Conservation (phyloP, 2,113 vertebrate species). For the Nematolebias whitei region DNA sequence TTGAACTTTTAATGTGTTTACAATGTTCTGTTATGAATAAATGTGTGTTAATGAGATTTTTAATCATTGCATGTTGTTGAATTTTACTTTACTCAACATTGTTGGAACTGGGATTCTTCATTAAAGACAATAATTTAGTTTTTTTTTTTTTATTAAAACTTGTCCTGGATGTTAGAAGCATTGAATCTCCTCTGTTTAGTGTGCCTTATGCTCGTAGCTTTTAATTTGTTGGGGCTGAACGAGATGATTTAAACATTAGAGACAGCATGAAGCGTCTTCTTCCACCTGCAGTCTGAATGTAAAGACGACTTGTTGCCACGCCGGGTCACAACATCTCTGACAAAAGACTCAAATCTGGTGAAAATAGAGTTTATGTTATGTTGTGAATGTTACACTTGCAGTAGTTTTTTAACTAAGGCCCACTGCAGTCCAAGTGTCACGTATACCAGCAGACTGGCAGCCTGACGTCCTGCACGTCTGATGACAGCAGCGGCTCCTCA, state of each 20-base stretch:
- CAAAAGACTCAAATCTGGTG: neutral
- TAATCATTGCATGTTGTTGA: too few species aligned
- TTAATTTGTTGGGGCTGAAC: constrained; percentile 8
- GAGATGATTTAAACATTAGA: neutral
- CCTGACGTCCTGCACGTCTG: neutral
- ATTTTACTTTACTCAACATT: too few species aligned
- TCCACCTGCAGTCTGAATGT: constrained; percentile 25
- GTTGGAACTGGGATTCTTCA: too few species aligned
- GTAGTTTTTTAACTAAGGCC: neutral
- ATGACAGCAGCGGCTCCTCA: constrained; percentile 36
- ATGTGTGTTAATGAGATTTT: too few species aligned
- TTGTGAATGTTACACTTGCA: constrained; percentile 2
- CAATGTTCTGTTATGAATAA: too few species aligned
- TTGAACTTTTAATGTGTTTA: too few species aligned
- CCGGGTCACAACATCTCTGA: neutral
- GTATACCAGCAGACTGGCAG: neutral
- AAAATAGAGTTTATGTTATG: neutral
- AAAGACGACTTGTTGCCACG: neutral
- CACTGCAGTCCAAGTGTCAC: neutral
- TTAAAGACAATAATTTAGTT: too few species aligned
- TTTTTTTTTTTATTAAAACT: too few species aligned
- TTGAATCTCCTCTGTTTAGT: constrained; percentile 16
- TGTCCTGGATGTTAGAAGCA: neutral
- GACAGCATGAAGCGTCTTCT: neutral
- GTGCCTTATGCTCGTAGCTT: constrained; percentile 47